Percentiles rank a stretch among this genome's conserved stretches.
These are phyloP conservation scores for Hypselothyrea guttata DNA, from an alignment of 2,888 invertebrate species.

Conservation along the genomic window DNA sequence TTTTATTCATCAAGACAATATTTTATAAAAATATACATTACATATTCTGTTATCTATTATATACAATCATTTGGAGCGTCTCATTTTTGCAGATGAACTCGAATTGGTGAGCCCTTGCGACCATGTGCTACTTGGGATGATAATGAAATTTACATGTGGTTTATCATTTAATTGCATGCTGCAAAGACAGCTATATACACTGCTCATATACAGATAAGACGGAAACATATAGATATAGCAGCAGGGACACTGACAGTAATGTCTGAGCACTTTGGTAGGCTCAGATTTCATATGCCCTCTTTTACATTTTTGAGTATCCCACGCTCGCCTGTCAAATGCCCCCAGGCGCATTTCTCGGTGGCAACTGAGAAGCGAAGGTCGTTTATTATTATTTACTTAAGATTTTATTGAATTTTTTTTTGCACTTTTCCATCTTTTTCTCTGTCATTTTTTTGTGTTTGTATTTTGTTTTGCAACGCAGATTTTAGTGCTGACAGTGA, in stretches of 20 bases:
- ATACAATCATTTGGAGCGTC: neutral
- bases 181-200: neutral
- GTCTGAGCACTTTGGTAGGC: no score
- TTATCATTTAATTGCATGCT: slow-evolving; percentile 32
- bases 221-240: no score
- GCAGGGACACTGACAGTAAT: neutral
- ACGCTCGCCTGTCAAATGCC: slow-evolving; percentile 49
- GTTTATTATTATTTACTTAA: slow-evolving; percentile 71
- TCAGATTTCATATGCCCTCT: neutral
- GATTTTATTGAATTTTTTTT: slow-evolving; percentile 63
- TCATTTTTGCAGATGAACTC: neutral
- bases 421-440: neutral
- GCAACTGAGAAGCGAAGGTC: slow-evolving; percentile 56
- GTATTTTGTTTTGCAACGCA: slow-evolving; percentile 6
- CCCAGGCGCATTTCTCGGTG: slow-evolving; percentile 30
- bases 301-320: slow-evolving; percentile 55
- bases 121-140: slow-evolving; percentile 9
- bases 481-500: slow-evolving; percentile 17
- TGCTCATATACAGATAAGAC: slow-evolving; percentile 1
- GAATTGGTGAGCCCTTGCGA: neutral
- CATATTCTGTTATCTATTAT: no score
- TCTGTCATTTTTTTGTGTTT: slow-evolving; percentile 13
- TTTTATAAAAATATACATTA: no score
- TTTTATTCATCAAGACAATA: no score
- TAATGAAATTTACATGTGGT: slow-evolving; percentile 29